Base-by-base conservation (phyloP, 1,140 invertebrate genomes). In the Halotydeus destructor region DNA sequence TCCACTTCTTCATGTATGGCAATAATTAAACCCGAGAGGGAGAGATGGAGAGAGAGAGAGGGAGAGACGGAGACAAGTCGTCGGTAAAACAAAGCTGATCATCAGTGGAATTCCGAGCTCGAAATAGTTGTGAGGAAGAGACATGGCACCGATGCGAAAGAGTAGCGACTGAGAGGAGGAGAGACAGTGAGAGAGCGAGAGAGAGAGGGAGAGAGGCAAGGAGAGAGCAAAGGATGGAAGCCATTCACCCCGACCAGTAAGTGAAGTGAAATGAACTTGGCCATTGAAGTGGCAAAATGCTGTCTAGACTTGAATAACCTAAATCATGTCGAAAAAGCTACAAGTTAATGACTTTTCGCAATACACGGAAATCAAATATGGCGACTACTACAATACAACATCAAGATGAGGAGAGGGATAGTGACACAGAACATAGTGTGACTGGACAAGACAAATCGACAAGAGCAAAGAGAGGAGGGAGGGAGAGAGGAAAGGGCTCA, bases 111-210 rank as follows among this genome's bases (percentile, higher is more conserved):
- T n/a, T n/a, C n/a, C n/a, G n/a, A n/a, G n/a, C n/a, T n/a, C n/a
- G n/a, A n/a, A n/a, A n/a, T n/a, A n/a, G n/a, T n/a, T n/a, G n/a
- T n/a, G n/a, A n/a, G n/a, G n/a, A n/a, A n/a, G n/a, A n/a, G n/a
- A n/a, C n/a, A n/a, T n/a, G n/a, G n/a, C n/a, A n/a, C n/a, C n/a
- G n/a, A n/a, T n/a, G n/a, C n/a, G n/a, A n/a, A n/a, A n/a, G n/a
- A n/a, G n/a, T n/a, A n/a, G n/a, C n/a, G n/a, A n/a, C n/a, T n/a
- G n/a, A n/a, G n/a, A n/a, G n/a, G n/a, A n/a, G n/a, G n/a, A n/a
- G n/a, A n/a, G n/a, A n/a, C n/a, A 31, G 30, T n/a, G 30, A 31
- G 30, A 31, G 30, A 31, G 30, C 12, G 30, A 31, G 30, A 31
- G 30, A 31, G 30, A 31, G 30, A 31, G 30, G 18, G 30, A 31